phyloP scores from a whole-genome alignment of 1,140 invertebrate genomes.

The Monomorium pharaonis region DNA sequence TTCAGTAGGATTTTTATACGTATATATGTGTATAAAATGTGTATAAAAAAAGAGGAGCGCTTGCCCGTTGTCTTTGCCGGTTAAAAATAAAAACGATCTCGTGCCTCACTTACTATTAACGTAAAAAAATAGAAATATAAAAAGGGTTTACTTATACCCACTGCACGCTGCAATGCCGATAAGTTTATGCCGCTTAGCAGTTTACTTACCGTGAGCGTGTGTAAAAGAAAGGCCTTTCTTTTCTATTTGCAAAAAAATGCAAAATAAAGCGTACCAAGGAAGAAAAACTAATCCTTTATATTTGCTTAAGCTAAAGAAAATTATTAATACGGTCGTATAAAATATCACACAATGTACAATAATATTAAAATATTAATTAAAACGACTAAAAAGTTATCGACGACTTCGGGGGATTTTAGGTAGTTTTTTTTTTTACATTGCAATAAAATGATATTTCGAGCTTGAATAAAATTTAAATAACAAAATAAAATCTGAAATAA shows the following conservation, averaged over 20 bases:
- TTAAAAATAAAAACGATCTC: conserved; percentile 41
- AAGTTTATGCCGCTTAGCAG: conserved; percentile 39
- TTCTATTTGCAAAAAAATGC: conserved; percentile 23
- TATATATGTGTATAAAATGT: neutral
- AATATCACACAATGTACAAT: neutral
- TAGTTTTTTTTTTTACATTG: neutral
- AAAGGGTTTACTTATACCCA: conserved; percentile 14
- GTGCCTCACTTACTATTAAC: conserved; percentile 9
- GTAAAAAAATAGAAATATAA: conserved; percentile 48
- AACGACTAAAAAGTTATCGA: neutral
- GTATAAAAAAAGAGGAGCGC: neutral
- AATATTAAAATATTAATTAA: neutral
- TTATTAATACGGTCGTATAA: neutral
- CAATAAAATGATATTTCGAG: neutral
- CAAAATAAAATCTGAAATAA: neutral
- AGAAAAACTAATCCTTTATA: conserved; percentile 15
- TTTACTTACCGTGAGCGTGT: conserved; percentile 21
- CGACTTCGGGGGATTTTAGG: neutral
- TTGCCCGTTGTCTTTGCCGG: neutral
- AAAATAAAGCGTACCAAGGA: neutral
- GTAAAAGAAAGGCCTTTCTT: conserved; percentile 32
- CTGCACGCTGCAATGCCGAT: conserved; percentile 32
- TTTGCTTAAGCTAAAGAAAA: conserved; percentile 22
- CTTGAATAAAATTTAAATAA: neutral
- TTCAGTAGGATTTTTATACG: neutral